Evolutionary conservation across 2,797 vertebrate species (phyloP).

Genomic region (Gambelia wislizenii): DNA sequence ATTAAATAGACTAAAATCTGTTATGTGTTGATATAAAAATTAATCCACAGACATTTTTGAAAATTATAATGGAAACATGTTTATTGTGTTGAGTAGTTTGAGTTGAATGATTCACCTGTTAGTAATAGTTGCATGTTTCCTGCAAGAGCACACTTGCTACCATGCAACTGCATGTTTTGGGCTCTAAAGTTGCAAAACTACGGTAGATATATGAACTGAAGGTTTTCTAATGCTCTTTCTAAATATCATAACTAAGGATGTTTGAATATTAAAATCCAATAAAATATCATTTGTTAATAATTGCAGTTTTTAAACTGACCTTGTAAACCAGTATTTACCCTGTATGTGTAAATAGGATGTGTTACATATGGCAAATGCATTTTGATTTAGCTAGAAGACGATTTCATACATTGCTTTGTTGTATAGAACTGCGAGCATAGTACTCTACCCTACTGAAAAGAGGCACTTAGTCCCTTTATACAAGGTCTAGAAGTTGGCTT

Average conservation of each 20-base stretch:
- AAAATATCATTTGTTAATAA: constrained; percentile 64
- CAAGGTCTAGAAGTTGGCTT: background rate
- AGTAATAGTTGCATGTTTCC: constrained; percentile 28
- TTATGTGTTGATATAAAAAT: constrained; percentile 45
- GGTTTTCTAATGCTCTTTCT: constrained; percentile 43
- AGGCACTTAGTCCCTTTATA: background rate
- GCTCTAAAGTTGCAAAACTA: constrained; percentile 27
- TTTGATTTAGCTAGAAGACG: background rate
- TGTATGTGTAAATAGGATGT: background rate
- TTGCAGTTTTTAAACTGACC: constrained; percentile 53
- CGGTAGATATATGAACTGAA: background rate
- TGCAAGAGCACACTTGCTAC: constrained; percentile 20
- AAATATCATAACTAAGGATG: constrained; percentile 48
- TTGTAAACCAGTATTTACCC: background rate
- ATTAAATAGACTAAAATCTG: constrained; percentile 49
- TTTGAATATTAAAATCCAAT: constrained; percentile 50
- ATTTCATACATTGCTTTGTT: background rate
- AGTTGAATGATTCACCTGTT: constrained; percentile 36
- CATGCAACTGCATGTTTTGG: constrained; percentile 39
- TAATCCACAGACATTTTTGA: constrained; percentile 1
- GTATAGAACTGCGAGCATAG: background rate
- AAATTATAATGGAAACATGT: constrained; percentile 43
- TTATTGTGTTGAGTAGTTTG: background rate
- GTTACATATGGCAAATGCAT: background rate
- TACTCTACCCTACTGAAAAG: background rate